Evolutionary conservation across 2,797 vertebrate species (phyloP), one percentile per base, ranked within the genome.

Genomic region (Fistularia commersonii): DNA sequence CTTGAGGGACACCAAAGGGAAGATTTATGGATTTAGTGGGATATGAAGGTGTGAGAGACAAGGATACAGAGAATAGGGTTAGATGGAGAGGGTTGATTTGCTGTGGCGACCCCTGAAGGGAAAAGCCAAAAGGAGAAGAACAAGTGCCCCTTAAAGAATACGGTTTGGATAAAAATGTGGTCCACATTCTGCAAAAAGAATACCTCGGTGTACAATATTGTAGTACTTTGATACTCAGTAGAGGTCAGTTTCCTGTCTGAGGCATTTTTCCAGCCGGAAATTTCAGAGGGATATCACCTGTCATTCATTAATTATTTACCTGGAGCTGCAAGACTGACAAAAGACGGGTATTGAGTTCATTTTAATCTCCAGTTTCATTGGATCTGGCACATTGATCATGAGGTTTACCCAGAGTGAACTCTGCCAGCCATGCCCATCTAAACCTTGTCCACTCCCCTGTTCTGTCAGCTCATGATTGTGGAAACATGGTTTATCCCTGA

Each of bases 291-390:
- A 74, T 80, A 83, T 91, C 81, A 65, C 54, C 68, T 88, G 66
- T 83, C 82, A 5, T 42, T 70, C 69, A 82, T 89, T 44, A 83
- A 90, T 84, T 73, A 88, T 91, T 86, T 44, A 87, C 45, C 35
- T 40, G 34, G 34, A 49, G 60, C 69, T 64, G 46, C 51, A 33
- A 74, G 57, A 37, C 54, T 66, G 53, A 85, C 80, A 83, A 82
- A 77, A 73, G 71, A 67, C 50, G 44, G 42, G 64, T 82, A 77
- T 82, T 68, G 45, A 55, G 72, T 85, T 83, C 69, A 75, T 76
- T 79, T 74, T 65, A 62, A 70, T 80, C 73, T 80, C 77, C 64
- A 57, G 15, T 77, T 74, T 78, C 79, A 45, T 69, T 56, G 51
- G 48, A 71, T 51, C 49, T 46, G 52, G 35, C 7, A 0, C 42